Percentiles rank a stretch among this genome's conserved stretches.
phyloP scores from a whole-genome alignment of 2,113 vertebrate genomes.

The Clarias batrachus region DNA sequence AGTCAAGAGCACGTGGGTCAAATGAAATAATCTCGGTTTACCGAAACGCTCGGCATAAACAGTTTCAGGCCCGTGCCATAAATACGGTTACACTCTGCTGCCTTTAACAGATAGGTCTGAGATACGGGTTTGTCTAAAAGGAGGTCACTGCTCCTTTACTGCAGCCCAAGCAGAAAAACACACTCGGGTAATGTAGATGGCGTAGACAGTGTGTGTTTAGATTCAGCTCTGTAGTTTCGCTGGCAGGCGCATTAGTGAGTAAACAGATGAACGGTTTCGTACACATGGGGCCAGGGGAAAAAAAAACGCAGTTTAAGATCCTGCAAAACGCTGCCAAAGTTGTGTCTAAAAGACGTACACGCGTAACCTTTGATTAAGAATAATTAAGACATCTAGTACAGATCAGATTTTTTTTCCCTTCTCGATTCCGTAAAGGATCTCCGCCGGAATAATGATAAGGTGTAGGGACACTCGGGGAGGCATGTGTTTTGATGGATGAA shows the following conservation, averaged over 20 bases:
- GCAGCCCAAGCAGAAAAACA: conserved; percentile 56
- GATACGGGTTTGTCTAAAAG: conserved; percentile 4
- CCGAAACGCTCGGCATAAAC: conserved; percentile 65
- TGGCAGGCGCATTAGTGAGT: conserved; percentile 55
- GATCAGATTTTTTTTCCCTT: not conserved
- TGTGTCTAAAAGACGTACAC: not conserved
- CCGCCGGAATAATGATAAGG: not conserved
- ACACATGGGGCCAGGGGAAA: conserved; percentile 20
- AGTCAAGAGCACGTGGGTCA: conserved; percentile 34
- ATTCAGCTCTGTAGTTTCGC: conserved; percentile 63
- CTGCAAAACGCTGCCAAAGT: conserved; percentile 9
- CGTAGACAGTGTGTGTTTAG: conserved; percentile 61
- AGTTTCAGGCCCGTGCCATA: conserved; percentile 61
- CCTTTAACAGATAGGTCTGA: conserved; percentile 7
- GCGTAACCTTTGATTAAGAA: not conserved
- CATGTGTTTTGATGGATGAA: conserved; percentile 41
- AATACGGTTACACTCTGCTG: conserved; percentile 56
- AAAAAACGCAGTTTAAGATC: not conserved
- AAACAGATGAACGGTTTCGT: conserved; percentile 54
- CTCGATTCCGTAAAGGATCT: not conserved
- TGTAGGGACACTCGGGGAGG: not conserved
- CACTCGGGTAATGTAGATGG: conserved; percentile 42
- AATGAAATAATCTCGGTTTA: conserved; percentile 55
- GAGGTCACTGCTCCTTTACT: conserved; percentile 52
- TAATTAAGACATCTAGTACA: not conserved